These are phyloP conservation scores for Cabera pusaria DNA, from an alignment of 2,888 invertebrate species.

Conservation along the genomic window DNA sequence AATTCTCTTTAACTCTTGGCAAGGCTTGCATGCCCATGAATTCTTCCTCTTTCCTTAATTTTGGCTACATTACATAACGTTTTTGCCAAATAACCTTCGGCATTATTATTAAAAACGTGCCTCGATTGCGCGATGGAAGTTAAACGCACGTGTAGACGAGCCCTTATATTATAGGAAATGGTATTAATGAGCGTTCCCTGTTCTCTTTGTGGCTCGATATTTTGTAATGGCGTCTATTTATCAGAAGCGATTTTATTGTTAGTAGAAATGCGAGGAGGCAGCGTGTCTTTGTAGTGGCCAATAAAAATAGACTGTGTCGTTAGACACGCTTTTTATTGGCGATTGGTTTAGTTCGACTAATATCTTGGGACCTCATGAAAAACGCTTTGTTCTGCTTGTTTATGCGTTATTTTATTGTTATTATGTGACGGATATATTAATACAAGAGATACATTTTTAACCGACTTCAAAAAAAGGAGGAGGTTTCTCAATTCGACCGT, in stretches of 20 bases:
- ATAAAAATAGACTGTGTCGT: constrained; percentile 15
- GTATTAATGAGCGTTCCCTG: constrained; percentile 45
- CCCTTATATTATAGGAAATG: constrained; percentile 44
- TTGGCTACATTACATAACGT: no score
- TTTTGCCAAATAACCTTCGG: no score
- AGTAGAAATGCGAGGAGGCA: constrained; percentile 16
- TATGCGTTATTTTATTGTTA: no score
- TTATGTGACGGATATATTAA: no score
- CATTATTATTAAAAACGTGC: not conserved
- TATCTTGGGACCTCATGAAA: constrained; percentile 4
- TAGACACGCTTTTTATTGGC: constrained; percentile 12
- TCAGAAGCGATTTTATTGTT: constrained; percentile 22
- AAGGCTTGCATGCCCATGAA: no score
- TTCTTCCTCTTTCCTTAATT: no score
- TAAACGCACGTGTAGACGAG: constrained; percentile 15
- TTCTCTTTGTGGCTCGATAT: constrained; percentile 24
- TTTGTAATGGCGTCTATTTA: constrained; percentile 24
- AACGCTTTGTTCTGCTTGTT: no score
- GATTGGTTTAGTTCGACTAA: constrained; percentile 2
- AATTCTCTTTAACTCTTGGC: no score
- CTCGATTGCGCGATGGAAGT: not conserved
- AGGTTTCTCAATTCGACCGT: no score
- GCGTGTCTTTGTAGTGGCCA: constrained; percentile 14
- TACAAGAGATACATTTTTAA: no score
- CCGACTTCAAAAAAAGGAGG: no score